Evolutionary conservation across 2,888 invertebrate genomes (phyloP).

Genomic region (Fragum sueziense): DNA sequence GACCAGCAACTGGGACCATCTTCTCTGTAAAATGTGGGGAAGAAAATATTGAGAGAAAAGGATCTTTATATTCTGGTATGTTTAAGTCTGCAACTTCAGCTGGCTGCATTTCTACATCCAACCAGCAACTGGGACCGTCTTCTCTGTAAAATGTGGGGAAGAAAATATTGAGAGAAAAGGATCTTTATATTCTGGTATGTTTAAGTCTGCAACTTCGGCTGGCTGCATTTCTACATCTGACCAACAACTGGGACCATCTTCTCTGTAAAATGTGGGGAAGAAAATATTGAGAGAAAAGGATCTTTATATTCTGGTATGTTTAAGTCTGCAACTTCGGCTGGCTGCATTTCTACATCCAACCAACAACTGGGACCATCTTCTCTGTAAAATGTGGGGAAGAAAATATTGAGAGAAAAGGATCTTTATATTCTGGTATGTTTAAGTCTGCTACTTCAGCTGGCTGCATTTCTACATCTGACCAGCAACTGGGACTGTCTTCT

Average conservation of each 20-base stretch:
- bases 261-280: too few relatives aligned
- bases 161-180: too few relatives aligned
- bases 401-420: too few relatives aligned
- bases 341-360: conserved; percentile 83
- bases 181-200: conserved; percentile 85
- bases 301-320: conserved; percentile 85
- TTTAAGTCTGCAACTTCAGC: conserved; percentile 86
- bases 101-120: conserved; percentile 84
- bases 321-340: conserved; percentile 86
- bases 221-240: conserved; percentile 84
- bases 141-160: conserved; percentile 57
- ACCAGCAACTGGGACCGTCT: conserved; percentile 66
- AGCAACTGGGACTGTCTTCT: conserved; percentile 60
- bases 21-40: conserved; percentile 55
- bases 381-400: too few relatives aligned
- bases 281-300: too few relatives aligned
- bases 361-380: conserved; percentile 64
- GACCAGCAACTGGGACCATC: conserved; percentile 67
- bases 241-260: conserved; percentile 66
- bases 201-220: conserved; percentile 86
- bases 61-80: conserved; percentile 85
- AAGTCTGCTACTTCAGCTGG: conserved; percentile 87
- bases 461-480: conserved; percentile 83
- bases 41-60: too few relatives aligned
- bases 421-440: conserved; percentile 84